These are phyloP conservation scores for Parnassius smintheus DNA, from an alignment of 2,888 invertebrate species.

Conservation along the genomic window DNA sequence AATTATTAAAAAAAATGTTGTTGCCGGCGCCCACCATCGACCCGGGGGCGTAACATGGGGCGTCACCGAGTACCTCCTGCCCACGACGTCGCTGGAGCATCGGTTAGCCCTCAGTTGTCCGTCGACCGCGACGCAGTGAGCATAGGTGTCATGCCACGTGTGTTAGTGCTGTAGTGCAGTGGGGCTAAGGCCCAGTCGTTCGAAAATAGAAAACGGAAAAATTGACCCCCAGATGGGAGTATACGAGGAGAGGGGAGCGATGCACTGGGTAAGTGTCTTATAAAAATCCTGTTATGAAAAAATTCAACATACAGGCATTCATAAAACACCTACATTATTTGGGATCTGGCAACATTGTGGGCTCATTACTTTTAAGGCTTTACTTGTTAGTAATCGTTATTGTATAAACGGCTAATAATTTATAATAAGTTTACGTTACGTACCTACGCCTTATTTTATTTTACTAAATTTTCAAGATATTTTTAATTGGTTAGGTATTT, in stretches of 20 bases:
- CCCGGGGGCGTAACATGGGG: conserved; percentile 37
- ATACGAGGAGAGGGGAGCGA: conserved; percentile 93
- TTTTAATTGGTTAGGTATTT: too few species aligned
- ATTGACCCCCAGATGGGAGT: conserved; percentile 92
- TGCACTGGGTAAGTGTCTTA: conserved; percentile 90
- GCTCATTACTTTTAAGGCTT: not conserved
- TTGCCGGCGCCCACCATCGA: conserved; percentile 40
- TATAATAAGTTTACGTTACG: not conserved
- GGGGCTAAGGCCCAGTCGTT: conserved; percentile 76
- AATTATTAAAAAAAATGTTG: conserved; percentile 40
- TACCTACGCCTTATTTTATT: too few species aligned
- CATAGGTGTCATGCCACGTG: conserved; percentile 58
- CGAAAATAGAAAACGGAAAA: conserved; percentile 76
- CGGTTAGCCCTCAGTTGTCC: conserved; percentile 55
- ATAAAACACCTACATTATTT: conserved; percentile 7
- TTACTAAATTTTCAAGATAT: too few species aligned
- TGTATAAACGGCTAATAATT: not conserved
- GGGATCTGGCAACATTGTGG: not conserved
- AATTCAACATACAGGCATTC: not conserved
- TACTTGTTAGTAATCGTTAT: not conserved
- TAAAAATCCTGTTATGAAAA: conserved; percentile 3
- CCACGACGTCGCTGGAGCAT: conserved; percentile 46
- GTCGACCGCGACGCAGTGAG: conserved; percentile 69
- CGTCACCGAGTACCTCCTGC: conserved; percentile 45
- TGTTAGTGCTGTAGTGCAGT: conserved; percentile 72